Base-by-base conservation (phyloP, 2,113 vertebrate genomes). In the Abramis brama region DNA sequence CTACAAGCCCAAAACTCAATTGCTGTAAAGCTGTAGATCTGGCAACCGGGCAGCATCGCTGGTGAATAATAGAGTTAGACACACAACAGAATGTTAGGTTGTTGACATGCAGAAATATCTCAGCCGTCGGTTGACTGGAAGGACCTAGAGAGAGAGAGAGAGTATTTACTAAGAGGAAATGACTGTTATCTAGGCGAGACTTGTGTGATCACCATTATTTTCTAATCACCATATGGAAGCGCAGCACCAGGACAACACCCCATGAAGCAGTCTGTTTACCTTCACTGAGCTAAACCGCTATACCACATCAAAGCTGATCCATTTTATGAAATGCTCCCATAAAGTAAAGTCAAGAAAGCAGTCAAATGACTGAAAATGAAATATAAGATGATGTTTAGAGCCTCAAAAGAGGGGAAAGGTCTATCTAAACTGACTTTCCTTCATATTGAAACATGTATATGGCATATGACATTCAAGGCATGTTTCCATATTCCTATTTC, bases 201-300 rank as follows among this genome's bases (percentile, higher is more conserved):
- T 66, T 57, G 66, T 82, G 66, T 83, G 83, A 86, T 83, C 80
- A 86, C 82, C 84, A 85, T 75, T 50, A 85, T 85, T 87, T 86
- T 83, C 88, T 87, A 88, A 87, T 87, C 64, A 85, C 55, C 68
- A 73, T 80, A 84, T 79, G 79, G 73, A 43, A 81, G 79, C 33
- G 7, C 79, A 76, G 78, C 52, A 52, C 73, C 82, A 71, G 66
- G 77, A 83, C 15, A 66, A 79, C 52, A 59, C 39, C 75, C 74
- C 2, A 9, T 43, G 60, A 81, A 45, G 13, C 57, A 17, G 39
- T 62, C 77, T 30, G 75, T 59, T 79, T 79, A 78, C 73, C 55
- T 52, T 60, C 50, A 84, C 66, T 15, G 50, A 19, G 10, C 39
- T 36, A 39, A 27, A 83, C 8, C 6, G 11, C 62, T 71, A 60